A percentile compares a stretch with the other conserved stretches of the same genome.
Evolutionary conservation across 2,113 vertebrate species (phyloP).

Genomic region (Lamprotornis superbus): DNA sequence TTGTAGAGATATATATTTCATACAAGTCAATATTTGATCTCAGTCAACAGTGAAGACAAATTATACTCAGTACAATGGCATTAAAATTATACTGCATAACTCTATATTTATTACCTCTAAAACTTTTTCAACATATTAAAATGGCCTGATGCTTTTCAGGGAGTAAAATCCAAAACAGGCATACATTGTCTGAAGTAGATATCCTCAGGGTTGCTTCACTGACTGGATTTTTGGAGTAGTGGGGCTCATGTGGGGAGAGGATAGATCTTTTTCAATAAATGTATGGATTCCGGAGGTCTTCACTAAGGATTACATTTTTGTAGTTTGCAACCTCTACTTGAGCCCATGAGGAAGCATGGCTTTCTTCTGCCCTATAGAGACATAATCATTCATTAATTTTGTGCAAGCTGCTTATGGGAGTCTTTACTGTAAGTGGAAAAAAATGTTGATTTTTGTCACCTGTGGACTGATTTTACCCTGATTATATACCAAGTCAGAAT

Average conservation of each 20-base stretch:
- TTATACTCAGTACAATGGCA: neutral
- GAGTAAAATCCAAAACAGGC: neutral
- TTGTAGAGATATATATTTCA: neutral
- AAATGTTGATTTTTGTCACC: neutral
- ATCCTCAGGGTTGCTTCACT: neutral
- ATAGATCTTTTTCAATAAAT: neutral
- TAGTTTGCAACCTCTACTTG: neutral
- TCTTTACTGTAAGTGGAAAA: neutral
- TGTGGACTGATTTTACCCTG: neutral
- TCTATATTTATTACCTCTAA: neutral
- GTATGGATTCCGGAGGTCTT: neutral
- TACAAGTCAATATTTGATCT: neutral
- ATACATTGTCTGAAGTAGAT: neutral
- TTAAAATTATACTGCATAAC: neutral
- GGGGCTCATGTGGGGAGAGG: neutral
- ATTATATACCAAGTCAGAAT: neutral
- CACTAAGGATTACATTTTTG: neutral
- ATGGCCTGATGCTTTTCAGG: neutral
- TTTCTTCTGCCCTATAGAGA: neutral
- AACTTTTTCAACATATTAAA: neutral
- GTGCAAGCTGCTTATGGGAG: neutral
- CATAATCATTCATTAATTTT: neutral
- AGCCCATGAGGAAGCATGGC: neutral
- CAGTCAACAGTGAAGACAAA: neutral
- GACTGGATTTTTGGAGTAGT: neutral